A percentile compares a stretch with the other conserved stretches of the same genome.
Conservation (phyloP, 2,888 invertebrate genomes). For the Eucera pruinosa region DNA sequence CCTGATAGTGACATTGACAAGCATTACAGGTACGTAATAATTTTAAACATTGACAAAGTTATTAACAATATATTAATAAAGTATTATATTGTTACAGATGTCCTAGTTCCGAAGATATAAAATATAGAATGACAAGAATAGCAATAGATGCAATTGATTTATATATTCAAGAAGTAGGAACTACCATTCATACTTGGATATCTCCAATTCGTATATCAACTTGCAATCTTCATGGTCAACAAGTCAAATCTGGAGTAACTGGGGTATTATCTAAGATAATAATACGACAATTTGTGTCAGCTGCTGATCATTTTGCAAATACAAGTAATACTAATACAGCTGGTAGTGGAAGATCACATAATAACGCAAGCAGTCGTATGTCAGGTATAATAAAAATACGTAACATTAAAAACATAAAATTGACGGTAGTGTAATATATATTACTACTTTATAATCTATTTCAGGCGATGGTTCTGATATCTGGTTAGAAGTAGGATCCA, state of each 20-base stretch:
- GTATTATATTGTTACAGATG: constrained; percentile 69
- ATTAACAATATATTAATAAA: not conserved
- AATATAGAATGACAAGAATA: constrained; percentile 96
- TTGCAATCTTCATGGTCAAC: constrained; percentile 97
- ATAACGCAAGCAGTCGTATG: constrained; percentile 85
- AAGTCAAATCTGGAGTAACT: constrained; percentile 95
- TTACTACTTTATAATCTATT: not conserved
- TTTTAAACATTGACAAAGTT: constrained; percentile 9
- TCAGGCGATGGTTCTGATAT: constrained; percentile 86
- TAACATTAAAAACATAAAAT: not conserved
- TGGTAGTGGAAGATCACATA: constrained; percentile 86
- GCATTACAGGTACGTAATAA: constrained; percentile 86
- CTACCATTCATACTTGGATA: constrained; percentile 94
- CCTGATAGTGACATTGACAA: constrained; percentile 89
- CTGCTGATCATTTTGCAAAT: constrained; percentile 84
- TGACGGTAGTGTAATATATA: not conserved
- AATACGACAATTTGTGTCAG: constrained; percentile 88
- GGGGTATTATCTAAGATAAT: constrained; percentile 92
- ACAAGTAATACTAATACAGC: constrained; percentile 89
- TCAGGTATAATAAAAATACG: constrained; percentile 72
- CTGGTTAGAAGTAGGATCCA: constrained; percentile 97
- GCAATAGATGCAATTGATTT: constrained; percentile 95
- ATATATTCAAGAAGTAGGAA: constrained; percentile 94
- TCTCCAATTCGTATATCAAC: constrained; percentile 95
- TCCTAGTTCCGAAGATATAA: constrained; percentile 86